A percentile compares a stretch with the other conserved stretches of the same genome.
Conservation (phyloP, 2,113 vertebrate species). For the Phasianus colchicus region DNA sequence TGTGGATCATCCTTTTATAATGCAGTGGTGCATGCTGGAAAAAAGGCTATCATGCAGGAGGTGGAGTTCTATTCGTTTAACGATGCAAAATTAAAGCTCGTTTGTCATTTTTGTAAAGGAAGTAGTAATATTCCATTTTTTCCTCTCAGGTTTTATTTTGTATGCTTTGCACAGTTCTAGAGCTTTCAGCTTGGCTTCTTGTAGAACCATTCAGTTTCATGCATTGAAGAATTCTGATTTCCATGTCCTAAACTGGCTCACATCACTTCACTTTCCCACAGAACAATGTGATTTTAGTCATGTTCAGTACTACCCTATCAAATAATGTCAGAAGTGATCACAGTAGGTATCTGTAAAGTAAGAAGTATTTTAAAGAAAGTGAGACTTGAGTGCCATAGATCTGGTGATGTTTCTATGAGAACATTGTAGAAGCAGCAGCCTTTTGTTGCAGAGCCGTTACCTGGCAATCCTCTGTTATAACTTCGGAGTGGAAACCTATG, state of each 20-base stretch:
- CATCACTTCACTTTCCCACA: neutral
- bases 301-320: neutral
- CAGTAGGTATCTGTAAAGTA: neutral
- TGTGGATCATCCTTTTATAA: neutral
- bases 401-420: neutral
- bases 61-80: neutral
- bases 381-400: neutral
- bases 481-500: constrained; percentile 88
- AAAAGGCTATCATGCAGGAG: neutral
- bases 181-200: neutral
- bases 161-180: neutral
- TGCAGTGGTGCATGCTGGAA: neutral
- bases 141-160: neutral
- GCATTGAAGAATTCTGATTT: neutral
- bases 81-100: neutral
- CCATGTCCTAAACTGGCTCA: neutral
- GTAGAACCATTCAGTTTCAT: neutral
- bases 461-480: constrained; percentile 92
- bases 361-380: neutral
- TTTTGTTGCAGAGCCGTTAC: constrained; percentile 82
- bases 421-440: neutral
- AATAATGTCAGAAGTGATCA: neutral
- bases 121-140: neutral
- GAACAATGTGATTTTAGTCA: neutral
- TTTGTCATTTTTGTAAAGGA: neutral